phyloP scores from a whole-genome alignment of 2,888 invertebrate genomes.

The Galeruca laticollis region DNA sequence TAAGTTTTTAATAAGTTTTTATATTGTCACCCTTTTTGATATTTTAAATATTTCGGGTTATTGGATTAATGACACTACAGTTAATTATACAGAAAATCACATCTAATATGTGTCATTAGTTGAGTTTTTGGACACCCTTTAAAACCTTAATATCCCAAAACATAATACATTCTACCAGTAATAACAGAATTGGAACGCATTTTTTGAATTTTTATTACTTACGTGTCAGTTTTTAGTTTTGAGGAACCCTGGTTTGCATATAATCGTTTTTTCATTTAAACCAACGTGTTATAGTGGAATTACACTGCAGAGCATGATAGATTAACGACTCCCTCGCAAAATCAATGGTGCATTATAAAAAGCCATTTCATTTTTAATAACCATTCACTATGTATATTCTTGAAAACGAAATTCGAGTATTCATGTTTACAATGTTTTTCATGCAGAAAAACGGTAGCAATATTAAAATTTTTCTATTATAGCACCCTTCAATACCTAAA shows the following conservation, averaged over 20 bases:
- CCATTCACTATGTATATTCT: not conserved
- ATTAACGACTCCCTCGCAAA: not conserved
- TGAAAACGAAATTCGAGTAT: not conserved
- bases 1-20: too few species aligned
- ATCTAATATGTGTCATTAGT: not conserved
- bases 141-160: not conserved
- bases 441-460: not conserved
- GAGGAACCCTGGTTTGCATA: not conserved
- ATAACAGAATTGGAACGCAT: not conserved
- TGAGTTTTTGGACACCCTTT: not conserved
- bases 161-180: not conserved
- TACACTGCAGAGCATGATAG: not conserved
- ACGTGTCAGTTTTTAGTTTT: conserved; percentile 6
- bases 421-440: not conserved
- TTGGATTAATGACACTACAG: too few species aligned
- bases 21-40: too few species aligned
- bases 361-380: not conserved
- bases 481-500: too few species aligned
- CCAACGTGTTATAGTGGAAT: conserved; percentile 1
- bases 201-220: conserved; percentile 3
- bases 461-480: too few species aligned
- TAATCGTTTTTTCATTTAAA: not conserved
- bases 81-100: not conserved
- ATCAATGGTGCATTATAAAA: not conserved
- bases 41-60: too few species aligned